Percentiles rank a stretch among this genome's conserved stretches.
These are phyloP conservation scores for Podarcis muralis DNA, from an alignment of 2,113 vertebrate genomes.

Conservation along the genomic window DNA sequence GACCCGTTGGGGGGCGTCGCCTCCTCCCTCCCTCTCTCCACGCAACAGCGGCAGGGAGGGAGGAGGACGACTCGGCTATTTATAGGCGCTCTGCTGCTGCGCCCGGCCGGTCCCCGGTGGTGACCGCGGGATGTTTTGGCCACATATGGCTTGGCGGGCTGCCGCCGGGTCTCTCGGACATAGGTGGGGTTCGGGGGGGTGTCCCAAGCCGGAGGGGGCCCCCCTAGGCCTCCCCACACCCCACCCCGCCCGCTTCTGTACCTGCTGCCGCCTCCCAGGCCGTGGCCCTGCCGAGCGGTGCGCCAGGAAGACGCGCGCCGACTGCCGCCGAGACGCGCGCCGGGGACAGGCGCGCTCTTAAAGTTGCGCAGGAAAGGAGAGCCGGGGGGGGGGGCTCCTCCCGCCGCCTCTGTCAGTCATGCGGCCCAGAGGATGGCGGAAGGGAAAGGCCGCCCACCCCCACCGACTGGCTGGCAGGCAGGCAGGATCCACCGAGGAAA, in stretches of 20 bases:
- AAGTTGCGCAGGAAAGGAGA: background rate
- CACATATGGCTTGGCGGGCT: slow-evolving; percentile 83
- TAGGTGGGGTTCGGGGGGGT: background rate
- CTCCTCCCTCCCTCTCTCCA: background rate
- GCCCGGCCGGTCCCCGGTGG: slow-evolving; percentile 69
- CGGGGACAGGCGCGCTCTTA: background rate
- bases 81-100: slow-evolving; percentile 56
- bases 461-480: background rate
- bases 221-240: background rate
- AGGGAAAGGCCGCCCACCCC: background rate
- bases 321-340: background rate
- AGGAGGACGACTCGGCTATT: slow-evolving; percentile 60
- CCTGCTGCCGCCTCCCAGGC: slow-evolving; percentile 8
- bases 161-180: slow-evolving; percentile 47
- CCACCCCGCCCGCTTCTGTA: background rate
- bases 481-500: background rate
- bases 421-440: background rate
- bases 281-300: background rate
- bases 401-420: background rate
- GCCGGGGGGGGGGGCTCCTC: background rate
- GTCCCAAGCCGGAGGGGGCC: background rate
- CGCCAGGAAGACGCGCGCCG: background rate
- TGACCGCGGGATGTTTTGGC: slow-evolving; percentile 89
- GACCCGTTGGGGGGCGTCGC: background rate
- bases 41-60: too few relatives aligned